Base-by-base conservation (phyloP, 2,113 vertebrate species). In the Arvicanthis niloticus region DNA sequence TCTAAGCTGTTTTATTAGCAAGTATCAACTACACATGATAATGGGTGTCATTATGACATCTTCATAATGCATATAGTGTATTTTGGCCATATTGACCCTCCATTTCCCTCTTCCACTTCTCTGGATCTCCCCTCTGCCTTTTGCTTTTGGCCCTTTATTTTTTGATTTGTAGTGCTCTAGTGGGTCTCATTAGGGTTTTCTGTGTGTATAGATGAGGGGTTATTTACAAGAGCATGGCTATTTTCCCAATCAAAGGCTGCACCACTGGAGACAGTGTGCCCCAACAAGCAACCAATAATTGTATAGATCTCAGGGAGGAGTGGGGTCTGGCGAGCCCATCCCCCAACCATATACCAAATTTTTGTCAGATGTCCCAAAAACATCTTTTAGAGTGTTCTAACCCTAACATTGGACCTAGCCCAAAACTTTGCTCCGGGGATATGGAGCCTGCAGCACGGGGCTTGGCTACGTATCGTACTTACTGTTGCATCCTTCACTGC, bases 341-440 rank as follows among this genome's bases (percentile, higher is more conserved):
- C 77, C 34, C 19, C 81, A 42, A 24, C n/a, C 22, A 26, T 26
- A 40, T 17, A 8, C 81, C 13, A 1, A 0, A n/a, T n/a, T 7
- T 2, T 26, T 7, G 13, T 60, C 91, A 0, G 4, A 4, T 17
- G 24, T 62, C 78, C 34, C 45, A 0, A 3, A 5, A 2, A 31
- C n/a, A 0, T 42, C 17, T 5, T 48, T 53, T 3, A 34, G 3
- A 12, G 82, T 2, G 21, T 5, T 45, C 60, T n/a, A 34, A 51
- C 53, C 11, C 37, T 0, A 0, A 7, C 21, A 15, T 0, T 1
- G 17, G 34, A 21, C 4, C 51, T 26, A 5, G 40, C 1, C 24
- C 40, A 7, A 56, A 21, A 22, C 17, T 60, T 56, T 82, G 53
- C 12, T 60, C 37, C 31, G 16, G 12, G 34, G 21, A 11, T 53